Evolutionary conservation across 2,113 vertebrate species (phyloP).

Genomic region (Neolamprologus kungweensis): DNA sequence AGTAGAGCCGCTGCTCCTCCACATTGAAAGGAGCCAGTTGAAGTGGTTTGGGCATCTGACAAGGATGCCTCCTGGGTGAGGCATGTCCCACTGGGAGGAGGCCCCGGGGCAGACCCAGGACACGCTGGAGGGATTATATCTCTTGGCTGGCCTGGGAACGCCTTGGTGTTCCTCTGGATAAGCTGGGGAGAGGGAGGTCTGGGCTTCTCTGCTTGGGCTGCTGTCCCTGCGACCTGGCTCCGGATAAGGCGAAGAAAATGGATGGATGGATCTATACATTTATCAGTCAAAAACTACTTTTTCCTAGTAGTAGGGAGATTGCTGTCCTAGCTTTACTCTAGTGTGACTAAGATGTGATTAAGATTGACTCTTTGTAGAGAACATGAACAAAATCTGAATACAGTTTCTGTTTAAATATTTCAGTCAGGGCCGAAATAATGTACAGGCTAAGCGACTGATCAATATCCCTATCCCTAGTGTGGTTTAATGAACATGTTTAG

Average conservation of each 20-base stretch:
- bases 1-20: not conserved
- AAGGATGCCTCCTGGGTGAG: not conserved
- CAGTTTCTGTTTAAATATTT: not conserved
- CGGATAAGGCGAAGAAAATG: not conserved
- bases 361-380: not conserved
- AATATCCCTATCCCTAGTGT: not conserved
- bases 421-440: not conserved
- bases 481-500: not conserved
- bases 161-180: not conserved
- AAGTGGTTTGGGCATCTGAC: not conserved
- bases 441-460: not conserved
- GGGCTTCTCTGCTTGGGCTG: not conserved
- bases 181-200: not conserved
- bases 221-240: not conserved
- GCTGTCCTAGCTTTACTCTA: not conserved
- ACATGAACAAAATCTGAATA: not conserved
- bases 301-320: not conserved
- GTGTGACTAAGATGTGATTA: not conserved
- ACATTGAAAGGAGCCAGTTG: fast-evolving
- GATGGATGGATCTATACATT: not conserved
- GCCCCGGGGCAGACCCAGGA: not conserved
- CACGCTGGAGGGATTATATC: not conserved
- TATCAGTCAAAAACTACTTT: not conserved
- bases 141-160: not conserved
- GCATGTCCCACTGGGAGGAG: not conserved